phyloP scores from a whole-genome alignment of 1,140 invertebrate species.

The Calycopis cecrops region DNA sequence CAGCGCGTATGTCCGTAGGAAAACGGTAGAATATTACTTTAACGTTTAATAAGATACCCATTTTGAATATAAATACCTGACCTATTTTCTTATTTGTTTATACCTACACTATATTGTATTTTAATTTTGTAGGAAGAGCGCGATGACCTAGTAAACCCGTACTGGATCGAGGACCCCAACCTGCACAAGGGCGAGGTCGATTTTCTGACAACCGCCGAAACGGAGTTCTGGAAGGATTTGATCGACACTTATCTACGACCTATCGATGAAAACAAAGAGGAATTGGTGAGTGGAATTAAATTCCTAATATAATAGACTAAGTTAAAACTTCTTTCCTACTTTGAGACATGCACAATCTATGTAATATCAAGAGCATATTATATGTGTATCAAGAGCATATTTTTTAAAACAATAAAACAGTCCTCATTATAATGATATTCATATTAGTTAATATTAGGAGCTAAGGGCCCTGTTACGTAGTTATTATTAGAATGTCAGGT shows the following conservation, averaged over 20 bases:
- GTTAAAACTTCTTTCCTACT: too few relatives aligned
- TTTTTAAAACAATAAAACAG: not conserved
- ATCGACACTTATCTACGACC: slow-evolving; percentile 94
- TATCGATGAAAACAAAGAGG: slow-evolving; percentile 93
- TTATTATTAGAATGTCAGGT: too few relatives aligned
- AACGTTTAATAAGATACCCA: too few relatives aligned
- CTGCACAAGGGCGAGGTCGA: slow-evolving; percentile 93
- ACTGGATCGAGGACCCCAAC: slow-evolving; percentile 95
- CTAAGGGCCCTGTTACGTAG: too few relatives aligned
- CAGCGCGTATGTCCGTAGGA: too few relatives aligned
- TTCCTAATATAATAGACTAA: not conserved
- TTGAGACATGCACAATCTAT: too few relatives aligned
- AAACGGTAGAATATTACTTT: too few relatives aligned
- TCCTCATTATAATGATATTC: too few relatives aligned
- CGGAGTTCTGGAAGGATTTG: slow-evolving; percentile 95
- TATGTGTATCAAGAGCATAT: not conserved
- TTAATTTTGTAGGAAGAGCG: slow-evolving; percentile 77
- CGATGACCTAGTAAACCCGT: slow-evolving; percentile 91
- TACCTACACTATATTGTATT: not conserved
- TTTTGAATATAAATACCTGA: not conserved
- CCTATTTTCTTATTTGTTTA: not conserved
- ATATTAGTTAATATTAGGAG: too few relatives aligned
- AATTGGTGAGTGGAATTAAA: slow-evolving; percentile 76
- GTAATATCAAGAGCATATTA: too few relatives aligned
- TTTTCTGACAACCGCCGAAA: slow-evolving; percentile 87